These are phyloP conservation scores for Telmatochromis sp. DNA, from an alignment of 2,113 vertebrate species.

Conservation along the genomic window DNA sequence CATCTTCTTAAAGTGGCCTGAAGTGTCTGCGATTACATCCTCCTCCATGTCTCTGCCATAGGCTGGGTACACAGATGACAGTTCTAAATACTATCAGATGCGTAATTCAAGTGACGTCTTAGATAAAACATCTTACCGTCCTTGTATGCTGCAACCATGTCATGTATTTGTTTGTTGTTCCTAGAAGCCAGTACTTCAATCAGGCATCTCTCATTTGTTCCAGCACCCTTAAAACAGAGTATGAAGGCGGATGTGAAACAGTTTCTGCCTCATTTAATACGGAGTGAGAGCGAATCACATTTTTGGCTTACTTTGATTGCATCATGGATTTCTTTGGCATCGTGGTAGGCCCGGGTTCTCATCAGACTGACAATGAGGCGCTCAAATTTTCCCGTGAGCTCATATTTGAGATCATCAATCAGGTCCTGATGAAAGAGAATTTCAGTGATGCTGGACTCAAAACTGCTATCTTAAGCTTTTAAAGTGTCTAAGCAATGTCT, in stretches of 20 bases:
- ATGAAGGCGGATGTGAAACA: background rate
- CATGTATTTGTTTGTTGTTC: conserved; percentile 82
- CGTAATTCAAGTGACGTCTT: background rate
- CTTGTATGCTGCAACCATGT: conserved; percentile 84
- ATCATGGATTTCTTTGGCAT: conserved; percentile 95
- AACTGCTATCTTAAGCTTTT: background rate
- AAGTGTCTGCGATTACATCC: conserved; percentile 81
- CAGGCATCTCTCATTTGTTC: conserved; percentile 89
- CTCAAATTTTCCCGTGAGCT: conserved; percentile 95
- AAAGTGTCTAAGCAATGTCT: background rate
- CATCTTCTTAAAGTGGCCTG: conserved; percentile 98
- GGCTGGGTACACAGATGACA: conserved; percentile 59
- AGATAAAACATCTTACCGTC: conserved; percentile 75
- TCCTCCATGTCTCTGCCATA: conserved; percentile 86
- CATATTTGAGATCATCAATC: conserved; percentile 91
- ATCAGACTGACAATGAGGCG: conserved; percentile 91
- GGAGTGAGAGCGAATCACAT: background rate
- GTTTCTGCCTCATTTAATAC: background rate
- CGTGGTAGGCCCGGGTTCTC: conserved; percentile 81
- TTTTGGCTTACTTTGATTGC: conserved; percentile 78
- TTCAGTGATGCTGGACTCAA: background rate
- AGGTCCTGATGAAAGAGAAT: conserved; percentile 76
- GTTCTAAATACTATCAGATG: background rate
- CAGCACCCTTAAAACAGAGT: conserved; percentile 71
- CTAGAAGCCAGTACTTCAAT: conserved; percentile 92